Conservation (phyloP, 2,113 vertebrate species). For the Pipra filicauda region DNA sequence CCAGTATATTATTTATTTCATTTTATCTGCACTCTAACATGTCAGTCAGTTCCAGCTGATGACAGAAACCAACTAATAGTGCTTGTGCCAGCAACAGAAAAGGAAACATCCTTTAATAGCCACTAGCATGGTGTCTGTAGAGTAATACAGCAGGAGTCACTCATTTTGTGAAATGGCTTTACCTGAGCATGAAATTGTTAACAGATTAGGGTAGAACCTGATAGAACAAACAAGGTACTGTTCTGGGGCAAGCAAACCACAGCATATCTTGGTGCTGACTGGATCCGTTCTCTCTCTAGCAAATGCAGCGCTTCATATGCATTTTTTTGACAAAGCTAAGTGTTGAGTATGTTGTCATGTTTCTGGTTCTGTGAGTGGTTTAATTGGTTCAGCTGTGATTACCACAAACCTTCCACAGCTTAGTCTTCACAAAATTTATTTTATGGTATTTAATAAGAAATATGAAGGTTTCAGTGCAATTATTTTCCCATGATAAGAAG, state of each 20-base stretch:
- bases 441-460: not conserved
- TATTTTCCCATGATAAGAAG: not conserved
- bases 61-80: not conserved
- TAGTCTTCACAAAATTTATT: not conserved
- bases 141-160: not conserved
- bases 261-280: not conserved
- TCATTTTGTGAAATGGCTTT: not conserved
- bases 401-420: not conserved
- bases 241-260: not conserved
- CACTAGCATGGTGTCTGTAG: not conserved
- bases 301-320: not conserved
- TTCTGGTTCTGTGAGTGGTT: not conserved
- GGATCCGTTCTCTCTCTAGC: not conserved
- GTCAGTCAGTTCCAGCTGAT: not conserved
- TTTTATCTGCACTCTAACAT: not conserved
- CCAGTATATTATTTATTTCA: not conserved
- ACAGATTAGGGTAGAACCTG: not conserved
- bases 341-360: not conserved
- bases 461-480: not conserved
- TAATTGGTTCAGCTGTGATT: not conserved
- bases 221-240: not conserved
- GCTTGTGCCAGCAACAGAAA: not conserved
- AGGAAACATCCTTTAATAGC: not conserved
- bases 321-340: not conserved
- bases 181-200: not conserved